Base-by-base conservation (phyloP, 1,140 invertebrate genomes). In the Papilio aristodemus region DNA sequence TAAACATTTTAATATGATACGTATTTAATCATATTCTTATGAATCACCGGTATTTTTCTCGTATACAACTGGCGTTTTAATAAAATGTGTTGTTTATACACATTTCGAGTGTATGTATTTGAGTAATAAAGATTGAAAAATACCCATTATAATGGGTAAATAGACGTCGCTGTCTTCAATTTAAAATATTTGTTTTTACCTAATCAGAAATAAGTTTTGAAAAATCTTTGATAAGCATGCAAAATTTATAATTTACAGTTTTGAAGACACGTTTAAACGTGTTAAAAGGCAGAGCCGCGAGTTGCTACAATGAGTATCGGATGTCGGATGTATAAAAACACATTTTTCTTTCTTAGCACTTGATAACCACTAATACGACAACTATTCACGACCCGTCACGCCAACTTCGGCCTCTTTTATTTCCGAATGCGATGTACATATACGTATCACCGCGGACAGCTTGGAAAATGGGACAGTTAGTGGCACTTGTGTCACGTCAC, bases 401-500 rank as follows among this genome's bases (percentile, higher is more conserved):
- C 32, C 25, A 27, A 25, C 11, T n/a, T 14, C 57, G 57, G 27
- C 8, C 13, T 1, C 27, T 59, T 59, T 59, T 14, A 59, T 59
- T 59, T 59, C 7, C 43, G 6, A 50, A 1, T 50, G 7, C 14
- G 43, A 32, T 32, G 27, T 32, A 32, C 27, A 32, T n/a, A n/a
- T 14, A 19, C 43, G 10, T 36, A 59, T 36, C 13, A n/a, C 13
- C 27, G 27, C 41, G 27, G n/a, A 27, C 11, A 32, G 4, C 27
- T 32, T 14, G 6, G 57, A 13, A 59, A 36, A 32, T 14, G 27
- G 57, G 27, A 37, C 57, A 7, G 25, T 5, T 36, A 59, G 57
- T 27, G 57, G 57, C n/a, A 36, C 57, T 14, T 14, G n/a, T 14
- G 13, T 36, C 27, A 59, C 57, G 57, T 59, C 57, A 59, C n/a